These are phyloP conservation scores for Petrophora chlorosata DNA, from an alignment of 2,888 invertebrate genomes.

Conservation along the genomic window DNA sequence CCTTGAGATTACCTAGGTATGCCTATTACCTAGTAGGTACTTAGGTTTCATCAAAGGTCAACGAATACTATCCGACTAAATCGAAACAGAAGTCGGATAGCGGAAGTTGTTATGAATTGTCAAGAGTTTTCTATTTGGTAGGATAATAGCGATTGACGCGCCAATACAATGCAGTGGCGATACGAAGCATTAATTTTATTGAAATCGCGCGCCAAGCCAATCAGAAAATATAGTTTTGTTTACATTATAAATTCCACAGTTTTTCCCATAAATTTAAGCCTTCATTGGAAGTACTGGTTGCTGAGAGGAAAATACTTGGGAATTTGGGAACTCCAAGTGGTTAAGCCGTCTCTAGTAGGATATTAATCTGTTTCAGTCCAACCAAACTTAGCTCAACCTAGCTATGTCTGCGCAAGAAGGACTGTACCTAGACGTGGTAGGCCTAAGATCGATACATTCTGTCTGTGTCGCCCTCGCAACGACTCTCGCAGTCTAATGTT, in stretches of 20 bases:
- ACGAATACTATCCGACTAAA: constrained; percentile 53
- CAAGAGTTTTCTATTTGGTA: constrained; percentile 28
- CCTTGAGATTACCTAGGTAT: no score
- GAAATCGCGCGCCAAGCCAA: constrained; percentile 20
- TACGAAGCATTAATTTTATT: constrained; percentile 17
- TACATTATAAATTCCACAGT: constrained; percentile 16
- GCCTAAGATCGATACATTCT: constrained; percentile 24
- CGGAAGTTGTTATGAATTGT: background rate
- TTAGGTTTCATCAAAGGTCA: no score
- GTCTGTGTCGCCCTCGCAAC: constrained; percentile 18
- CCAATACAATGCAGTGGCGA: constrained; percentile 29
- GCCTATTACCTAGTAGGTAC: no score
- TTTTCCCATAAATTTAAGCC: background rate
- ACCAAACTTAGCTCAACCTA: no score
- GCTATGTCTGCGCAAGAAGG: no score
- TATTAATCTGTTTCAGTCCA: no score
- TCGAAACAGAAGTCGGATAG: constrained; percentile 24
- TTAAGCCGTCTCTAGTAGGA: no score
- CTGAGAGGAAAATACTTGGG: background rate
- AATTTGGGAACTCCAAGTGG: no score
- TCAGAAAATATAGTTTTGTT: constrained; percentile 13
- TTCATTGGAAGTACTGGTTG: background rate
- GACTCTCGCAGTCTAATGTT: constrained; percentile 11
- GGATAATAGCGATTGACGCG: constrained; percentile 49
- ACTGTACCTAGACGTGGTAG: constrained; percentile 1